Conservation (phyloP, 2,888 invertebrate species). For the Gymnoscelis rufifasciata region DNA sequence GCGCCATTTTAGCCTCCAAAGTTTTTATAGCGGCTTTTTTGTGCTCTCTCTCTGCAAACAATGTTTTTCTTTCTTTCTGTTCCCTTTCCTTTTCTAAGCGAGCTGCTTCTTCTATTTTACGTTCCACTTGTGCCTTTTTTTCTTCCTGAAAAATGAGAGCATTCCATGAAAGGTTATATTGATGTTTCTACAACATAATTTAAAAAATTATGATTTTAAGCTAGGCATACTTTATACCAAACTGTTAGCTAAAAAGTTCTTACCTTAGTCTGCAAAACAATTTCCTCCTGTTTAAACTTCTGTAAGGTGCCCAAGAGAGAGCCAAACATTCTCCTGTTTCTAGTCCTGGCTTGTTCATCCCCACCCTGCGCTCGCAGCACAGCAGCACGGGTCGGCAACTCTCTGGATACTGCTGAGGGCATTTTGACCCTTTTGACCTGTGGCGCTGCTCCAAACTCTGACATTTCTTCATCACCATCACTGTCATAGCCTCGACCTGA, state of each 20-base stretch:
- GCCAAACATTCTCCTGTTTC: constrained; percentile 98
- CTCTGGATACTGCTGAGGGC: constrained; percentile 88
- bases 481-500: constrained; percentile 68
- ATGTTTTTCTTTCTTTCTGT: constrained; percentile 88
- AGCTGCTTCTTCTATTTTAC: constrained; percentile 95
- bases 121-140: constrained; percentile 88
- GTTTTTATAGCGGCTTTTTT: constrained; percentile 93
- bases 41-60: constrained; percentile 91
- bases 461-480: constrained; percentile 67
- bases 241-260: neutral
- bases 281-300: constrained; percentile 96
- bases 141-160: constrained; percentile 55
- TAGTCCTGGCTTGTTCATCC: constrained; percentile 87
- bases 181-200: too few relatives aligned
- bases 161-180: too few relatives aligned
- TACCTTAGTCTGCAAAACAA: constrained; percentile 88
- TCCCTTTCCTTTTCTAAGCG: constrained; percentile 89
- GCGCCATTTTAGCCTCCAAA: constrained; percentile 92
- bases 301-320: constrained; percentile 95
- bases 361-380: constrained; percentile 85
- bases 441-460: constrained; percentile 35
- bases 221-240: neutral
- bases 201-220: neutral
- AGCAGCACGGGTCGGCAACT: constrained; percentile 85
- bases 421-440: constrained; percentile 52